phyloP scores from a whole-genome alignment of 2,113 vertebrate species.

The Sander lucioperca region DNA sequence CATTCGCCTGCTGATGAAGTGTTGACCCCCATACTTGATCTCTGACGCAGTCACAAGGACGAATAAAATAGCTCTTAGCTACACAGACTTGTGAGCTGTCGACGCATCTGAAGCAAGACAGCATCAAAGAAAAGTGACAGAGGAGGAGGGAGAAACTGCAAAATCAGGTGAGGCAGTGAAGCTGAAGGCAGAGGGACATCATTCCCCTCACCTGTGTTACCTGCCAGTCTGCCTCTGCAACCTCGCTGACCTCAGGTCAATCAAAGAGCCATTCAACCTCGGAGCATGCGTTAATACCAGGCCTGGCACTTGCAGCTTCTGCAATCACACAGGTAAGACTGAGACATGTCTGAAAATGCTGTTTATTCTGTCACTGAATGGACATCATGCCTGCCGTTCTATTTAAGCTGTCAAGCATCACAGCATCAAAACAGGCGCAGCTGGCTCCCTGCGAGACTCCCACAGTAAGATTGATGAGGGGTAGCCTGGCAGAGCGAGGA shows the following conservation, averaged over 20 bases:
- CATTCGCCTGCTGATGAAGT: conserved; percentile 44
- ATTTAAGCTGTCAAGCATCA: conserved; percentile 72
- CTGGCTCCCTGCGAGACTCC: conserved; percentile 62
- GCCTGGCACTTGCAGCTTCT: conserved; percentile 20
- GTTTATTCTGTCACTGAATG: conserved; percentile 66
- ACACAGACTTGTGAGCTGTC: conserved; percentile 57
- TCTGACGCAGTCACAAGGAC: conserved; percentile 17
- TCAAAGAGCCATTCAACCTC: conserved; percentile 67
- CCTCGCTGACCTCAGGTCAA: conserved; percentile 57
- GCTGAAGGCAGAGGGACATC: conserved; percentile 44
- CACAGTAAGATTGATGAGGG: conserved; percentile 71
- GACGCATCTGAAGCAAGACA: conserved; percentile 27
- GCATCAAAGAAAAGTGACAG: conserved; percentile 10
- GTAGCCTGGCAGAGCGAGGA: conserved; percentile 57
- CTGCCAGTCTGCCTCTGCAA: conserved; percentile 18
- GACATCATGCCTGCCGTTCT: conserved; percentile 66
- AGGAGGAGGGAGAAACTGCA: not conserved
- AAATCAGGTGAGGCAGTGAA: conserved; percentile 21
- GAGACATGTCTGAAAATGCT: conserved; percentile 41
- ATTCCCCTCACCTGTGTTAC: conserved; percentile 11
- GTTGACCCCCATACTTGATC: conserved; percentile 35
- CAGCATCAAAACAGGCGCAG: conserved; percentile 61
- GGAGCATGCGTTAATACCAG: conserved; percentile 62
- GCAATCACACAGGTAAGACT: conserved; percentile 45
- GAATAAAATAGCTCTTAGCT: conserved; percentile 29